Evolutionary conservation across 2,888 invertebrate species (phyloP), one percentile per base, ranked within the genome.

Genomic region (Trilocha varians): DNA sequence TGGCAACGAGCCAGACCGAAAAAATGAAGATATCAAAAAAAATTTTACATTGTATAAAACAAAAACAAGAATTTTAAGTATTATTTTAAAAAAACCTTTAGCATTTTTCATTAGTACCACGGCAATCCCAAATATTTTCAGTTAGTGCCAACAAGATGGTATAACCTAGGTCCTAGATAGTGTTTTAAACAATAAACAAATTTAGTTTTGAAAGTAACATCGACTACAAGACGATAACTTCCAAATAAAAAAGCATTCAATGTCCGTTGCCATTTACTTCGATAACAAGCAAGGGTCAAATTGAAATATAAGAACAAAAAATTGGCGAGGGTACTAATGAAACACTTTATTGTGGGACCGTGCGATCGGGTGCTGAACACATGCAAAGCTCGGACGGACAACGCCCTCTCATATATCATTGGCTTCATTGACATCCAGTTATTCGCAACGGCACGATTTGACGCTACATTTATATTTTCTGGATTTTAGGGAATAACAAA

Each of bases 321-420:
- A 65, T 64, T 46, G 64, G 62, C 52, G 58, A 67, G 67, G 71
- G 70, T 65, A 62, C 62, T 71, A 74, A 78, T 69, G 70, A 75
- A 70, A 67, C 65, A 55, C 62, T 69, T 60, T 53, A 63, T 64
- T 70, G 65, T n/a, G n/a, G n/a, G n/a, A n/a, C n/a, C 53, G 64
- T 64, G 58, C 63, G 53, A 53, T 57, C 52, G 50, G 51, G 49
- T 49, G 51, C 52, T 49, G 52, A 53, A 64, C 60, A 70, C 40
- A 43, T 64, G 67, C 62, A 57, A 59, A 62, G 55, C 16, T 25
- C 43, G 45, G 49, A 52, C 66, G 70, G 70, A 53, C 75, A 69
- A 68, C 75, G 76, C 71, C 73, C 74, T 53, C 61, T 62, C 65
- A 52, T 65, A 67, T 65, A 62, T 58, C 58, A 66, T 65, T 49